These are phyloP conservation scores for silkworm (Bombyx mori) DNA, from an alignment of 1,140 invertebrate genomes.

Conservation along the genomic window DNA sequence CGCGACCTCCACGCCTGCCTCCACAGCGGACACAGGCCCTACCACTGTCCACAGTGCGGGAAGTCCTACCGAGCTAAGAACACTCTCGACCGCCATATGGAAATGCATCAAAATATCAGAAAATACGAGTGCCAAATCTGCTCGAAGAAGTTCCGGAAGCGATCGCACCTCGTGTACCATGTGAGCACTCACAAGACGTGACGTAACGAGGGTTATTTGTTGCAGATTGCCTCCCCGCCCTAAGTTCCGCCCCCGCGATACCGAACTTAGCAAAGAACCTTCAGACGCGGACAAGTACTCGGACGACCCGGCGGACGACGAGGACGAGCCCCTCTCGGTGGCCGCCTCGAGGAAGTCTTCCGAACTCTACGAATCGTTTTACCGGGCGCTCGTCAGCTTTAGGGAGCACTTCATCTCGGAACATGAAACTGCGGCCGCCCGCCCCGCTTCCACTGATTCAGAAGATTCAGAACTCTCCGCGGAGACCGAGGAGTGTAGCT, in stretches of 20 bases:
- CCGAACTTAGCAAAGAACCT: neutral
- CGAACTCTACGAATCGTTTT: slow-evolving; percentile 34
- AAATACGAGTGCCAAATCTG: slow-evolving; percentile 72
- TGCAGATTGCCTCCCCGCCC: slow-evolving; percentile 35
- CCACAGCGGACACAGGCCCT: slow-evolving; percentile 71
- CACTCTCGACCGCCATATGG: slow-evolving; percentile 37
- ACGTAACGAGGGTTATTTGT: slow-evolving; percentile 37
- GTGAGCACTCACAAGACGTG: slow-evolving; percentile 28
- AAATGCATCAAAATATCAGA: slow-evolving; percentile 42
- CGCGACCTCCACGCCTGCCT: slow-evolving; percentile 44
- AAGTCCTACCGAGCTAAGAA: slow-evolving; percentile 45
- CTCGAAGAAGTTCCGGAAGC: slow-evolving; percentile 51
- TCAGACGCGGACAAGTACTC: neutral
- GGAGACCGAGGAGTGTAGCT: slow-evolving; percentile 2
- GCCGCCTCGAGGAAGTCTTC: slow-evolving; percentile 19
- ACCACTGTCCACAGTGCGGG: slow-evolving; percentile 70
- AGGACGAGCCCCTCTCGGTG: slow-evolving; percentile 30
- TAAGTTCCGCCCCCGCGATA: neutral
- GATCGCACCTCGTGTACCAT: slow-evolving; percentile 44
- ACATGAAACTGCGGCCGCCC: slow-evolving; percentile 17
- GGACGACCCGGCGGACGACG: slow-evolving; percentile 20
- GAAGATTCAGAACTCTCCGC: slow-evolving; percentile 18
- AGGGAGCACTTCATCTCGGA: slow-evolving; percentile 35
- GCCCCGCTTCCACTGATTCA: slow-evolving; percentile 33
- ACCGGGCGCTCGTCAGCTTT: slow-evolving; percentile 41